phyloP scores from a whole-genome alignment of 2,113 vertebrate genomes.

The Alosa alosa region DNA sequence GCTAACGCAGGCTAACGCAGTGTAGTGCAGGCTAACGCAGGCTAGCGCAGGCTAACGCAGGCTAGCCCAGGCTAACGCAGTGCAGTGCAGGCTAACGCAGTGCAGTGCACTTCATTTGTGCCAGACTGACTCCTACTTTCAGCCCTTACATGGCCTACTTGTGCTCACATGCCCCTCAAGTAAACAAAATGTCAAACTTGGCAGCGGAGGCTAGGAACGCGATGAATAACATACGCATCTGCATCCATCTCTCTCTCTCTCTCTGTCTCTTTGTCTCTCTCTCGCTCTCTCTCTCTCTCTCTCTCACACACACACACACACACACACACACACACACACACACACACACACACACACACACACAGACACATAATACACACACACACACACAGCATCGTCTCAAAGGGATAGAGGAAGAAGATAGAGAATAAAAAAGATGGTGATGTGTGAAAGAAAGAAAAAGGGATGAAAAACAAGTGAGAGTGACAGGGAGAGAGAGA shows the following conservation, averaged over 20 bases:
- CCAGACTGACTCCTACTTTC: neutral
- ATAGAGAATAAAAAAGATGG: neutral
- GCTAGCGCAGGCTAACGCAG: neutral
- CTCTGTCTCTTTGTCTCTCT: neutral
- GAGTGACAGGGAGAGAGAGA: neutral
- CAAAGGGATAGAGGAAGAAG: neutral
- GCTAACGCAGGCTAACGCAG: neutral
- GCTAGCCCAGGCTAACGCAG: neutral
- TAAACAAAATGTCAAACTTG: slow-evolving; percentile 1
- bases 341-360: neutral
- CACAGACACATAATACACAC: neutral
- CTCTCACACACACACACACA: neutral
- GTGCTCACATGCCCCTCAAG: neutral
- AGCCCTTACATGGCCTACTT: neutral
- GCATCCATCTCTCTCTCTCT: neutral
- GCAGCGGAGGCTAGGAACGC: neutral
- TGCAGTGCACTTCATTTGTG: neutral
- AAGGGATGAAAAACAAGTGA: neutral
- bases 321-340: neutral
- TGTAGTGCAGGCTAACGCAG: no score
- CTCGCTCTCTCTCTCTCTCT: neutral
- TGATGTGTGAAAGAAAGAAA: neutral
- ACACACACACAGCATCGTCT: neutral
- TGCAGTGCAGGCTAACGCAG: neutral
- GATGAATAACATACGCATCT: neutral